A percentile compares a stretch with the other conserved stretches of the same genome.
These are phyloP conservation scores for Salvator merianae DNA, from an alignment of 2,113 vertebrate genomes.

Conservation along the genomic window DNA sequence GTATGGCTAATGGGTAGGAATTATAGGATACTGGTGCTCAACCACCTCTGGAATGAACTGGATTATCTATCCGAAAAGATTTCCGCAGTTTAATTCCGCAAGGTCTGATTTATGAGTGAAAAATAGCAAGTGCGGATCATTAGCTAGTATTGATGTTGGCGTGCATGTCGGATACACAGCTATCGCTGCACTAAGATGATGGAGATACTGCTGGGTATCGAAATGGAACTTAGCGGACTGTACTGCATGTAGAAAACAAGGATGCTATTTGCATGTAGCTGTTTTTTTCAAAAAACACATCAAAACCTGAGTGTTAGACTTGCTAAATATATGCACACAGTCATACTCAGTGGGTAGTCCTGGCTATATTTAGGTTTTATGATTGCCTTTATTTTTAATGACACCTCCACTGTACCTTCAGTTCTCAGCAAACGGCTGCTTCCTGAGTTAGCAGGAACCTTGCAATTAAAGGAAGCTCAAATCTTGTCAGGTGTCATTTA, in stretches of 20 bases:
- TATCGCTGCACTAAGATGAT: not conserved
- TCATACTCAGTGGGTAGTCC: slow-evolving; percentile 63
- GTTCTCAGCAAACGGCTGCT: slow-evolving; percentile 41
- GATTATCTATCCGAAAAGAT: no score
- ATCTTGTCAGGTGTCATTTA: slow-evolving; percentile 71
- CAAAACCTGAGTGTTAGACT: slow-evolving; percentile 55
- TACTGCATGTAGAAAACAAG: slow-evolving; percentile 51
- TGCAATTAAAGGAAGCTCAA: slow-evolving; percentile 63
- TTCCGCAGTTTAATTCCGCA: slow-evolving; percentile 22
- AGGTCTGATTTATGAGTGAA: slow-evolving; percentile 18
- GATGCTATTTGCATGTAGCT: slow-evolving; percentile 66
- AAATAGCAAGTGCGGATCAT: slow-evolving; percentile 19
- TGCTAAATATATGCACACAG: slow-evolving; percentile 66
- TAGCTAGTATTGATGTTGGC: not conserved
- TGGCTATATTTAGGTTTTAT: slow-evolving; percentile 76
- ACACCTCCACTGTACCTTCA: slow-evolving; percentile 51
- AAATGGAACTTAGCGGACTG: not conserved
- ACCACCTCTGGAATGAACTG: no score
- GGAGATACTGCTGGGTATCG: not conserved
- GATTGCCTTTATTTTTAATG: slow-evolving; percentile 58
- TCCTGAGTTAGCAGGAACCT: slow-evolving; percentile 56
- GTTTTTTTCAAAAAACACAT: slow-evolving; percentile 20
- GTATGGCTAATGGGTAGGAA: no score
- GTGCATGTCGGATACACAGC: not conserved
- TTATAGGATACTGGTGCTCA: no score